Evolutionary conservation across 2,888 invertebrate genomes (phyloP), one percentile per base, ranked within the genome.

Genomic region (Thera britannica): DNA sequence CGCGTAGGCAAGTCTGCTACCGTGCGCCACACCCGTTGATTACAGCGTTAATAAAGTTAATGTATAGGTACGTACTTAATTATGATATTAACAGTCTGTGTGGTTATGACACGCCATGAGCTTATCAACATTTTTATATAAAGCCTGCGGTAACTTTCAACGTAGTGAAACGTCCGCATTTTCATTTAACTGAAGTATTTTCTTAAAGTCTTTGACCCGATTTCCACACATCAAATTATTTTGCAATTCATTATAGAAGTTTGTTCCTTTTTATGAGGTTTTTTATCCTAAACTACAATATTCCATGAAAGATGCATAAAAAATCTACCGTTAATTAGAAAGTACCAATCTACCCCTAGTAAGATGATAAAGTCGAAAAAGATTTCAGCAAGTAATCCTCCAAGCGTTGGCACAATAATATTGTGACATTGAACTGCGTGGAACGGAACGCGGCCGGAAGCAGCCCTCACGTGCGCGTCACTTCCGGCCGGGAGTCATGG

Each of bases 371-470:
- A 9, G 76, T 71, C 60, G 68, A 58, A 62, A 67, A 69, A 66
- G 35, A 63, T 66, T 70, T 64, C 79, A 82, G 79, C 79, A 79
- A 79, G 7, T 79, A 79, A 81, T 78, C 78, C 77, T 78, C 78
- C 77, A 73, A 81, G 79, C 81, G 76, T 77, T 72, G 77, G 77
- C 77, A 80, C 80, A 85, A 87, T 23, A 23, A 23, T 85, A 86
- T 87, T 85, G 81, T 90, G 89, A 90, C 90, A 90, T 90, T 90
- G 90, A 90, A 89, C 86, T 86, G 91, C 87, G 90, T 90, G 86
- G 85, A 90, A 89, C 90, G 90, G 90, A 90, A 91, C 87, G 88
- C 80, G 77, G 77, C 85, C 91, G 92, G 92, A 93, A 90, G 89
- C 82, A 82, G 81, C 84, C 84, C 85, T 90, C 92, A 92, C 93